Conservation (phyloP, 2,888 invertebrate genomes). For the Hymenopus coronatus region DNA sequence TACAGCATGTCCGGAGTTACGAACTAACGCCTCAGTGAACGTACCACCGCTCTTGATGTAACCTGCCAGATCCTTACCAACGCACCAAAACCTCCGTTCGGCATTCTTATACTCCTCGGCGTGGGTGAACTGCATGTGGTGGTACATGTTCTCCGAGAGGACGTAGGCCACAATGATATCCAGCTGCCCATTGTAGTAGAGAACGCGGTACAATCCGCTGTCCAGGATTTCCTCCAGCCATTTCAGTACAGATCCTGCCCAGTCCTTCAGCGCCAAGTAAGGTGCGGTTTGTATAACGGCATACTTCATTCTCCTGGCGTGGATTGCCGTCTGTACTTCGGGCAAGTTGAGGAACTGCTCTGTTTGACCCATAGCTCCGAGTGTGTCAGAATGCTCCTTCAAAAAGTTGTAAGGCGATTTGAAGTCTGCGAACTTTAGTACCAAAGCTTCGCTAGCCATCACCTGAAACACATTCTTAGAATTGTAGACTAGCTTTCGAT, state of each 20-base stretch:
- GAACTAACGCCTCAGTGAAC: constrained; percentile 40
- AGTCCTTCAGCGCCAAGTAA: constrained; percentile 52
- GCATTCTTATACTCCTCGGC: constrained; percentile 42
- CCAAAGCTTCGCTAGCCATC: neutral
- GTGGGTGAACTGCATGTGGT: constrained; percentile 43
- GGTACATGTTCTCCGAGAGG: constrained; percentile 45
- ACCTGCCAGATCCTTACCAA: constrained; percentile 38
- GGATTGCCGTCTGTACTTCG: constrained; percentile 51
- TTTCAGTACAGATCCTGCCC: constrained; percentile 57
- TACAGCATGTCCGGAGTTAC: constrained; percentile 46
- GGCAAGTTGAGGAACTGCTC: constrained; percentile 36
- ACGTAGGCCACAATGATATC: constrained; percentile 49
- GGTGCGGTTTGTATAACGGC: constrained; percentile 54
- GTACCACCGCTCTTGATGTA: constrained; percentile 39
- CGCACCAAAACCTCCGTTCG: constrained; percentile 40
- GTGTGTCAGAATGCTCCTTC: neutral
- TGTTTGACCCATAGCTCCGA: neutral
- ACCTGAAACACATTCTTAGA: neutral
- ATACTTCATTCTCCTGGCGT: constrained; percentile 54
- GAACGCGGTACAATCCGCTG: constrained; percentile 42
- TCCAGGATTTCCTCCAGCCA: constrained; percentile 56
- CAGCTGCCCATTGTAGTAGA: constrained; percentile 50
- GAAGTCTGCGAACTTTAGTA: neutral
- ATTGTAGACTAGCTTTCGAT: neutral
- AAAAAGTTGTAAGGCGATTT: constrained; percentile 49